Evolutionary conservation across 2,797 vertebrate species (phyloP).

Genomic region (Natrix natrix): DNA sequence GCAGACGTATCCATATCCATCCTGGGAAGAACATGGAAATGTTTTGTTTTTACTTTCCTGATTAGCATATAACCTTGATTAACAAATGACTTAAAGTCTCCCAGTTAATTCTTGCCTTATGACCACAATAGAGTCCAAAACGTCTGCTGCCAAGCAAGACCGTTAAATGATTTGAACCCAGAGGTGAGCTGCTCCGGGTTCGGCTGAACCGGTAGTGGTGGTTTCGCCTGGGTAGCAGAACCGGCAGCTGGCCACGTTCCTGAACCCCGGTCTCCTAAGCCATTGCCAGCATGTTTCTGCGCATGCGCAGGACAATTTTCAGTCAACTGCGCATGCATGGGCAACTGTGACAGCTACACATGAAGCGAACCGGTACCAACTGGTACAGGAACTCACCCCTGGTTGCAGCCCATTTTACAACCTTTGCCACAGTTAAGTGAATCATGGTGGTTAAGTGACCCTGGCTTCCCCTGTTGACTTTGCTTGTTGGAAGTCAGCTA

Average conservation of each 20-base stretch:
- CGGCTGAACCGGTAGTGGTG: too few relatives aligned
- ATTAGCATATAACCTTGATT: not conserved
- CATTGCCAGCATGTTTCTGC: too few relatives aligned
- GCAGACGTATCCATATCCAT: not conserved
- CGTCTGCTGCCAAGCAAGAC: not conserved
- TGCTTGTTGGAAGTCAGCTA: not conserved
- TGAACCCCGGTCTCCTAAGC: too few relatives aligned
- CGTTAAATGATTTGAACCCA: not conserved
- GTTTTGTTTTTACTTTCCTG: not conserved
- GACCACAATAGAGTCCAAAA: not conserved
- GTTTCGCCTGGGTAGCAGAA: too few relatives aligned
- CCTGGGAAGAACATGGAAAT: not conserved
- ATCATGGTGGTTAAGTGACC: not conserved
- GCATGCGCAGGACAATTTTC: too few relatives aligned
- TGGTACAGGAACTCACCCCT: too few relatives aligned
- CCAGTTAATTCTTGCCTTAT: not conserved
- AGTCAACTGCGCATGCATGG: too few relatives aligned
- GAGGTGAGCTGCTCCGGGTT: too few relatives aligned
- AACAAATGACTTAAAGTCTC: not conserved
- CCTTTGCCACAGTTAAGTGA: not conserved
- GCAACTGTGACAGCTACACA: too few relatives aligned
- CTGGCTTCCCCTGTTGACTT: not conserved
- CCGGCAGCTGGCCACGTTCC: too few relatives aligned
- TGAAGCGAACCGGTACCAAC: too few relatives aligned
- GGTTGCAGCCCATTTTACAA: not conserved